phyloP scores from a whole-genome alignment of 2,797 vertebrate species.

The Sebastes baramenuke region DNA sequence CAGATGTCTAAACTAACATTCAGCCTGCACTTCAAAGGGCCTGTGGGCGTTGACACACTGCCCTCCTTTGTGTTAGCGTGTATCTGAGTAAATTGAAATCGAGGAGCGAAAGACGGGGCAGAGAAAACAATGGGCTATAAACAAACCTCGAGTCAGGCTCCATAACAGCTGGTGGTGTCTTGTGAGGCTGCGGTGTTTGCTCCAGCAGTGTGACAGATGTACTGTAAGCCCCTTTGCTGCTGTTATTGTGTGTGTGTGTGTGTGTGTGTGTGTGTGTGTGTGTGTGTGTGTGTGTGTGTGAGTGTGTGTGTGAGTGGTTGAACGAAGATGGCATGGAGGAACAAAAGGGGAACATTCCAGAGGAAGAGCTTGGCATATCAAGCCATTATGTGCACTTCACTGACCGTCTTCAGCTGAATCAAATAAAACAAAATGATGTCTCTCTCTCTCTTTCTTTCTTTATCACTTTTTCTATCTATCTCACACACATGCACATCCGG shows the following conservation, averaged over 20 bases:
- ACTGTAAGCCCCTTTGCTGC: constrained; percentile 55
- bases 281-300: constrained; percentile 37
- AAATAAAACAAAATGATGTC: background rate
- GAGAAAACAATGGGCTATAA: constrained; percentile 66
- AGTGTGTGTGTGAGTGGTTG: constrained; percentile 23
- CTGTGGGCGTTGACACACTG: constrained; percentile 65
- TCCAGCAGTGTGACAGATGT: constrained; percentile 79
- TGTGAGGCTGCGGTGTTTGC: constrained; percentile 67
- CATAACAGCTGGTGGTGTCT: constrained; percentile 64
- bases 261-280: constrained; percentile 15
- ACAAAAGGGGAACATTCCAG: constrained; percentile 40
- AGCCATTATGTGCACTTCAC: constrained; percentile 56
- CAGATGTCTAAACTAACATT: constrained; percentile 67
- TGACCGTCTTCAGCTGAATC: constrained; percentile 16
- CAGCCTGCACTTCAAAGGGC: constrained; percentile 71
- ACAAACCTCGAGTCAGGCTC: constrained; percentile 59
- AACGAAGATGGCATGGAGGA: constrained; percentile 14
- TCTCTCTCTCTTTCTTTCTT: constrained; percentile 11
- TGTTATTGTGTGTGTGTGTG: constrained; percentile 55
- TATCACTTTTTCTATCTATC: constrained; percentile 18
- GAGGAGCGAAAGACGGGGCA: constrained; percentile 49
- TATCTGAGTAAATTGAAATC: constrained; percentile 73
- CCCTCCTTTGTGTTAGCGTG: constrained; percentile 65
- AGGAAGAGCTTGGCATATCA: constrained; percentile 48
- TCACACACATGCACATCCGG: background rate